Percentiles rank a stretch among this genome's conserved stretches.
Evolutionary conservation across 2,797 vertebrate species (phyloP).

Genomic region (Megalops cyprinoides): DNA sequence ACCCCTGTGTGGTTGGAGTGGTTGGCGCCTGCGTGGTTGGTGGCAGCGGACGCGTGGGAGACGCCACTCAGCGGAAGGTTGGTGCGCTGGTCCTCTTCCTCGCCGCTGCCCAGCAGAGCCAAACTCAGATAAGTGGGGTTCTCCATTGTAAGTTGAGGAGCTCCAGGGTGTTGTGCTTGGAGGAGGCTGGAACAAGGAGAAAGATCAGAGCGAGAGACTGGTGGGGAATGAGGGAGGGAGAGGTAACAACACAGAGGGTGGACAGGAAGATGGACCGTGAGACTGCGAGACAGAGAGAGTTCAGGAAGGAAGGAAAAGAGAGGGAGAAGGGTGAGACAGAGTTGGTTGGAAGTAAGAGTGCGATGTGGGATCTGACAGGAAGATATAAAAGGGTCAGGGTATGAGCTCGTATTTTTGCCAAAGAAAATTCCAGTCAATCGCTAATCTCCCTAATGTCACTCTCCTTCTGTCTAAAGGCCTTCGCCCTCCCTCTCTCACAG

Average conservation of each 20-base stretch:
- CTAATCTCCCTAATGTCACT: conserved; percentile 18
- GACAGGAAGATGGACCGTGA: neutral
- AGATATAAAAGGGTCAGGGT: conserved; percentile 56
- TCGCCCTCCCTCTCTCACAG: conserved; percentile 20
- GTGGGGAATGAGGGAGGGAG: neutral
- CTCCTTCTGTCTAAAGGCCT: conserved; percentile 41
- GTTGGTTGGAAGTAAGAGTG: conserved; percentile 3
- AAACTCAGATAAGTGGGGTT: conserved; percentile 71
- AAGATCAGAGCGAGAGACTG: neutral
- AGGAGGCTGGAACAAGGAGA: conserved; percentile 32
- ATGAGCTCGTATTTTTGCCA: conserved; percentile 43
- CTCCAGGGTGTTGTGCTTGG: conserved; percentile 33
- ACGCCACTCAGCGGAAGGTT: conserved; percentile 74
- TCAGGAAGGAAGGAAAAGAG: neutral
- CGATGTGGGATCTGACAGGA: neutral
- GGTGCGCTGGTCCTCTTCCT: conserved; percentile 74
- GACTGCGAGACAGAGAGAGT: neutral
- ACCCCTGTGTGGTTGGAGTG: conserved; percentile 79
- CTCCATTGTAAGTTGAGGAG: conserved; percentile 51
- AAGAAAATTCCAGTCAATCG: conserved; percentile 28
- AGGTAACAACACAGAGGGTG: neutral
- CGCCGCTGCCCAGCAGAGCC: conserved; percentile 74
- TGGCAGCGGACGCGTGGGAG: conserved; percentile 70
- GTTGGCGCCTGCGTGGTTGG: conserved; percentile 72
- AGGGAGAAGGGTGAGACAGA: neutral